These are phyloP conservation scores for Momotus momota DNA, from an alignment of 2,797 vertebrate species.

Conservation along the genomic window DNA sequence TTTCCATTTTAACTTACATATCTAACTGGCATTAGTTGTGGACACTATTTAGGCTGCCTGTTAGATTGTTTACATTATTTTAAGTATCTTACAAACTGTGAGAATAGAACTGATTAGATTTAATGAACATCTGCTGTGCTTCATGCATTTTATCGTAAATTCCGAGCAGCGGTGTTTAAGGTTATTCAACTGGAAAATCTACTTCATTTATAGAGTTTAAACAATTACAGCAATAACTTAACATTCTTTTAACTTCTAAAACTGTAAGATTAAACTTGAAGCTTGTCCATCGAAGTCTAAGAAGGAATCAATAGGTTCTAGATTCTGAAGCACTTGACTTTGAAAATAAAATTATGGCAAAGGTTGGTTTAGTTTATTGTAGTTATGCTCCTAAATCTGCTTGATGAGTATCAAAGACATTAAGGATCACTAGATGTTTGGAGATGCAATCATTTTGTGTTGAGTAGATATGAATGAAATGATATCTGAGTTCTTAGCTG, in stretches of 20 bases:
- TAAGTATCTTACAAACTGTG: conserved; percentile 14
- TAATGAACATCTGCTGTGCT: conserved; percentile 52
- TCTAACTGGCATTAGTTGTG: not conserved
- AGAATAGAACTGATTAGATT: conserved; percentile 30
- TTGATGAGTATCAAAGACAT: not conserved
- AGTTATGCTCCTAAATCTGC: not conserved
- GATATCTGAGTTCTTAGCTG: not conserved
- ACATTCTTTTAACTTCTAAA: not conserved
- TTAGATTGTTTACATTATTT: conserved; percentile 29
- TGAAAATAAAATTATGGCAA: not conserved
- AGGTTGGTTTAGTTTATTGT: not conserved
- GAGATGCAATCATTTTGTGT: not conserved
- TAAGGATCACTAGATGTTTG: not conserved
- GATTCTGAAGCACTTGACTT: not conserved
- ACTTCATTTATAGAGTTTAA: conserved; percentile 55
- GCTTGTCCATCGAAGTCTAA: not conserved
- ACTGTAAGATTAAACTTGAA: not conserved
- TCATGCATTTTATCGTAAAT: not conserved
- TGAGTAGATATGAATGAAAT: not conserved
- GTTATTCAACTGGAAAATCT: conserved; percentile 58
- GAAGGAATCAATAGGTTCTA: not conserved
- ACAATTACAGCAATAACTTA: conserved; percentile 25
- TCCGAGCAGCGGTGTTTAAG: conserved; percentile 25
- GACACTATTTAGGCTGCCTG: not conserved
- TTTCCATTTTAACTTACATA: not conserved